Percentiles rank a stretch among this genome's conserved stretches.
Evolutionary conservation across 2,797 vertebrate genomes (phyloP).

Genomic region (Todus mexicanus): DNA sequence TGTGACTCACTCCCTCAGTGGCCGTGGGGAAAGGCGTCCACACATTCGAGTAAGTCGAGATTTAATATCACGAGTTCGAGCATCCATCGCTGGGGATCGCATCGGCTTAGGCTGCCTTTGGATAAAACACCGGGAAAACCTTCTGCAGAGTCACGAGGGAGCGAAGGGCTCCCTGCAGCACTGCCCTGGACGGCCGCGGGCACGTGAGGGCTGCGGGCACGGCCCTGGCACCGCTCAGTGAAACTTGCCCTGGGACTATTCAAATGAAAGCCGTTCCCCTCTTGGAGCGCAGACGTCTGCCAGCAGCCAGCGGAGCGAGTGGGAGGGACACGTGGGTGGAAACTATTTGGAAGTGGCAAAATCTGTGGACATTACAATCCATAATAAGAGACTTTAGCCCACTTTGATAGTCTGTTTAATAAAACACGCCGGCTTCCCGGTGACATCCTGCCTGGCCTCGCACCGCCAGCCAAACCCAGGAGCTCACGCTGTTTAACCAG

Average conservation of each 20-base stretch:
- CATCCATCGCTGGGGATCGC: neutral
- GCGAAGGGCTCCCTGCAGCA: neutral
- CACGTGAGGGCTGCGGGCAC: conserved; percentile 1
- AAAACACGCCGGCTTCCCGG: neutral
- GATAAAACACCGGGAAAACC: neutral
- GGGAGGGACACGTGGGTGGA: conserved; percentile 45
- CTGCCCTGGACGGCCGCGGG: neutral
- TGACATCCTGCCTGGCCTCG: conserved; percentile 1
- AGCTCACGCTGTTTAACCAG: conserved; percentile 30
- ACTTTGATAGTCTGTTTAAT: conserved; percentile 23
- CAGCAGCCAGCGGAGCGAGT: neutral
- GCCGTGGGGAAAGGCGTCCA: neutral
- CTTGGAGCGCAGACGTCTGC: neutral
- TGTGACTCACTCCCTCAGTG: neutral
- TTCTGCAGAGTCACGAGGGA: neutral
- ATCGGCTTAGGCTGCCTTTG: neutral
- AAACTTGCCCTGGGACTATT: conserved; percentile 21
- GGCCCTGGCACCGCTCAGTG: conserved; percentile 2
- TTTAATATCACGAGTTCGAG: neutral
- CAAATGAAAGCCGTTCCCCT: conserved; percentile 12
- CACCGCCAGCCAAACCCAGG: neutral
- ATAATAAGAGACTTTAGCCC: conserved; percentile 37
- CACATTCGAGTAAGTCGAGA: neutral
- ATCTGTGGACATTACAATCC: conserved; percentile 31
- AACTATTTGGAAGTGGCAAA: conserved; percentile 59